Base-by-base conservation (phyloP, 2,888 invertebrate genomes). In the Xestia xanthographa region DNA sequence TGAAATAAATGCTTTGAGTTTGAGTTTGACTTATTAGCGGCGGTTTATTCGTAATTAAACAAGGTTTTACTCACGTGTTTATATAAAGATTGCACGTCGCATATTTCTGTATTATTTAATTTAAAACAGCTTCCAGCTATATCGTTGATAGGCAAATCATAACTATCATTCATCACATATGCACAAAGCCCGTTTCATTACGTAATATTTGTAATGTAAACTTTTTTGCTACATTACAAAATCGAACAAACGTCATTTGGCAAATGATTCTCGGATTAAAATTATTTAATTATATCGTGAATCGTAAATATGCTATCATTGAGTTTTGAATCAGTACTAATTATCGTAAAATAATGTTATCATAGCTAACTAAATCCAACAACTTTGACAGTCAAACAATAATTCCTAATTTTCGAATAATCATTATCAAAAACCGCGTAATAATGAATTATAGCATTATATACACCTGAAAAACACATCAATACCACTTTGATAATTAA, bases 401-500 rank as follows among this genome's bases (percentile, higher is more conserved):
- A 20, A 63, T 53, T 56, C 0, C 53, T 34, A 14, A 56, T 50
- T 34, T 14, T 60, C 14, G 9, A 38, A 22, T 34, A 75, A 76
- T 34, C n/a, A 48, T 45, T 22, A n/a, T 45, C 22, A 66, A 29
- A 0, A 50, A 45, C 38, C 41, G 56, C 14, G 14, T 41, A n/a
- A 29, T 66, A 50, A 38, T 20, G n/a, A 34, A 60, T 74, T 48
- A 56, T 34, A 29, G n/a, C n/a, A 74, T 29, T n/a, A 56, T 34
- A 29, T n/a, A 58, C n/a, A 5, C 20, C 9, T 20, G 38, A 65
- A 79, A 66, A 58, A 50, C 26, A 62, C 41, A 66, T 41, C 50
- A 43, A 70, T 66, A n/a, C 11, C 14, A 58, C n/a, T 43, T 70
- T 43, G 34, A 75, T 77, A 53, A 72, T 75, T 73, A 66, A 73